phyloP scores from a whole-genome alignment of 2,797 vertebrate genomes.

The Percopsis omiscomaycus region DNA sequence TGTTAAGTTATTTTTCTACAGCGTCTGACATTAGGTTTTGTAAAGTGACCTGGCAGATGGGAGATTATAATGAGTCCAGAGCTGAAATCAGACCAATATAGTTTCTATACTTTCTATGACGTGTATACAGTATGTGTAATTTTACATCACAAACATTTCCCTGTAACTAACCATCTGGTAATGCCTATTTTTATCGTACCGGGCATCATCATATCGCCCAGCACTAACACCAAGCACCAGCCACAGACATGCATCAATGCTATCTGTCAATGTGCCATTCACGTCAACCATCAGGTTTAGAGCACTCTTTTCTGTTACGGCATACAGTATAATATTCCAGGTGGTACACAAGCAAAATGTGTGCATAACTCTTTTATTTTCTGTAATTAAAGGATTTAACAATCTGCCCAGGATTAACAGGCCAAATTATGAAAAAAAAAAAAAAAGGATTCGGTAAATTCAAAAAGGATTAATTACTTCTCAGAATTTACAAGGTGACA shows the following conservation, averaged over 20 bases:
- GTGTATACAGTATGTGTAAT: no score
- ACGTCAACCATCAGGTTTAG: not conserved
- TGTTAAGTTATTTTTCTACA: constrained; percentile 6
- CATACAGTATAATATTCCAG: no score
- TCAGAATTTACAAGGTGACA: constrained; percentile 71
- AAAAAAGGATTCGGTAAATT: constrained; percentile 68
- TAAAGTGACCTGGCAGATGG: no score
- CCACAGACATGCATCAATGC: no score
- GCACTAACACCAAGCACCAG: no score
- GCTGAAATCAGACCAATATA: no score
- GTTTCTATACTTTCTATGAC: no score
- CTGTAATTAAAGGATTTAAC: constrained; percentile 61
- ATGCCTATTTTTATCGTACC: no score
- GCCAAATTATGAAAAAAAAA: constrained; percentile 66
- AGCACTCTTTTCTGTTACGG: not conserved
- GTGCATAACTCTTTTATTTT: constrained; percentile 34
- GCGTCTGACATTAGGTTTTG: constrained; percentile 11
- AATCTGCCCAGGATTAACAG: constrained; percentile 68
- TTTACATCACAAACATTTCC: not conserved
- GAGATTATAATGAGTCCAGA: no score
- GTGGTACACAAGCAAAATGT: constrained; percentile 38
- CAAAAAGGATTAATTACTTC: constrained; percentile 74
- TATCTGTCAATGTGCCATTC: not conserved
- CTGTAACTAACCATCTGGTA: no score
- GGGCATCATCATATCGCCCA: no score